Evolutionary conservation across 2,113 vertebrate genomes (phyloP), one percentile per base, ranked within the genome.

Genomic region (Atrichornis clamosus): DNA sequence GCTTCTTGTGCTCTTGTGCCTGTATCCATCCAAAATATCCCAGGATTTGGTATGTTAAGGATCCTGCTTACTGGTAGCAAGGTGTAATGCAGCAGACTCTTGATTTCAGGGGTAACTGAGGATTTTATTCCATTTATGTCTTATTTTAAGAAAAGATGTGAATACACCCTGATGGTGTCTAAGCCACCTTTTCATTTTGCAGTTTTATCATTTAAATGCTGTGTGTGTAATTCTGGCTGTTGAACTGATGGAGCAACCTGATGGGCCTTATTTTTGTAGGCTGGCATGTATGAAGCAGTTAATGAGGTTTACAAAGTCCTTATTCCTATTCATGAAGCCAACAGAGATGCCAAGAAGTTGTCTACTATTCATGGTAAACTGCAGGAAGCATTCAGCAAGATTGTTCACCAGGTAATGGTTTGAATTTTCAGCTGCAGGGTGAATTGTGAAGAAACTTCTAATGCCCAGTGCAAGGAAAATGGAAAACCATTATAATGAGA

Each of bases 331-430:
- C 99, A 99, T 13, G 99, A 99, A 98, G 99, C 99, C 87, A 99
- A 99, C 96, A 98, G 99, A 93, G 99, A 99, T n/a, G 99, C 99
- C 87, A 99, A 99, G 98, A 99, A 99, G 96, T 97, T 99, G 37
- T 98, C 99, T 88, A 98, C 99, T 83, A 99, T 99, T 98, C 99
- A 99, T 98, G 99, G 99, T 98, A 99, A 99, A 99, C 99, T 99
- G 72, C 99, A 99, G 95, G 99, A 99, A 97, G 99, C 99, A 27
- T 99, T 99, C 98, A 98, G 99, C 98, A 99, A 99, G 98, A 99
- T 99, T 67, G 99, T 99, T 67, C 99, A 99, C 91, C 99, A 99
- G 99, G 99, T 99, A 99, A 99, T 95, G 76, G 68, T 75, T 95
- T 84, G 53, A 52, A 87, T 95, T 97, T 96, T 85, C 95, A 80